Conservation (phyloP, 1,140 invertebrate genomes). For the Telenomus remus region DNA sequence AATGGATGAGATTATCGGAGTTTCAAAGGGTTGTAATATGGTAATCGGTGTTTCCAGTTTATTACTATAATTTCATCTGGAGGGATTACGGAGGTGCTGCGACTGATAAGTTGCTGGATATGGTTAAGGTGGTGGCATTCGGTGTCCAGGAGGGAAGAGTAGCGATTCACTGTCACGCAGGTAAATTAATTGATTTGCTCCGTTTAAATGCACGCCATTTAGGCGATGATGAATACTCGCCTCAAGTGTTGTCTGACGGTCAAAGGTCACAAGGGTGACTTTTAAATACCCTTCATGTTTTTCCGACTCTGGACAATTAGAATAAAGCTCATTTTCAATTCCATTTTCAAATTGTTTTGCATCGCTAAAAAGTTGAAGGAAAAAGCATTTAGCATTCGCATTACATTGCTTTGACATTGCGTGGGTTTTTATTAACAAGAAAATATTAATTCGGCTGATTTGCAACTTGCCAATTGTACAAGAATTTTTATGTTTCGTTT, state of each 20-base stretch:
- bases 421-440: slow-evolving; percentile 9
- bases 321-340: not conserved
- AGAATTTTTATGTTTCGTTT: no score
- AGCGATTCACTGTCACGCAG: slow-evolving; percentile 93
- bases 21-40: slow-evolving; percentile 25
- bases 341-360: not conserved
- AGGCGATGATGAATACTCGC: slow-evolving; percentile 10
- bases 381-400: not conserved
- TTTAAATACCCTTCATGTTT: not conserved
- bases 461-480: no score
- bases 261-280: slow-evolving; percentile 3
- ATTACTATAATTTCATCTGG: slow-evolving; percentile 91
- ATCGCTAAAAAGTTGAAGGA: not conserved
- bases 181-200: slow-evolving; percentile 73
- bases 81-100: slow-evolving; percentile 89
- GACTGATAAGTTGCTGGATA: slow-evolving; percentile 84
- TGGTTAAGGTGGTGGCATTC: slow-evolving; percentile 92
- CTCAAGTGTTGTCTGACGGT: not conserved
- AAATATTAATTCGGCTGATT: not conserved
- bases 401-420: slow-evolving; percentile 24
- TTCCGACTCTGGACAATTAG: not conserved
- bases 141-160: slow-evolving; percentile 88
- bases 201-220: slow-evolving; percentile 25
- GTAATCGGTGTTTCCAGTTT: slow-evolving; percentile 77
- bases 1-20: no score